Evolutionary conservation across 2,797 vertebrate species (phyloP).

Genomic region (Salmo trutta): DNA sequence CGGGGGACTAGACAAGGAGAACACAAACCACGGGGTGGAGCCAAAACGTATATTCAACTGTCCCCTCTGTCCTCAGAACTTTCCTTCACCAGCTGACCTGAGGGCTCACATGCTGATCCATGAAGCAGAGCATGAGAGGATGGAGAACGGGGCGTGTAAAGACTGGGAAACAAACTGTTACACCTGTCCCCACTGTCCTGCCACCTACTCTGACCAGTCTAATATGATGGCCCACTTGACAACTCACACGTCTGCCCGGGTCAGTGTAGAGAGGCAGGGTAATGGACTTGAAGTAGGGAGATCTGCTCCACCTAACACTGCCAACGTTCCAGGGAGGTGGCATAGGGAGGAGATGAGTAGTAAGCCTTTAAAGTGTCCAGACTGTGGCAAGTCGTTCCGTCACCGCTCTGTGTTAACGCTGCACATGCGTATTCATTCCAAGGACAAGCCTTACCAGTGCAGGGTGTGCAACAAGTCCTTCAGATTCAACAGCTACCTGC

Average conservation of each 20-base stretch:
- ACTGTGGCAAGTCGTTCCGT: slow-evolving; percentile 78
- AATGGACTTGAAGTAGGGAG: slow-evolving; percentile 42
- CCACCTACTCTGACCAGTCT: slow-evolving; percentile 66
- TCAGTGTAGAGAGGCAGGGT: slow-evolving; percentile 55
- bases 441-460: slow-evolving; percentile 80
- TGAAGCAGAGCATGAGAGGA: slow-evolving; percentile 71
- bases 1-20: slow-evolving; percentile 63
- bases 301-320: slow-evolving; percentile 33
- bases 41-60: slow-evolving; percentile 66
- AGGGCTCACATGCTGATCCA: slow-evolving; percentile 79
- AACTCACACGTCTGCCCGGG: slow-evolving; percentile 65
- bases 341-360: slow-evolving; percentile 51
- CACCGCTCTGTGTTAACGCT: slow-evolving; percentile 80
- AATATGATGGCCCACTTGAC: slow-evolving; percentile 68
- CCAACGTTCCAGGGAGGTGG: slow-evolving; percentile 52
- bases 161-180: slow-evolving; percentile 53
- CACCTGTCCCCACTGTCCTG: slow-evolving; percentile 72
- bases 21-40: slow-evolving; percentile 55
- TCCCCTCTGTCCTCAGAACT: slow-evolving; percentile 74
- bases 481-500: slow-evolving; percentile 79
- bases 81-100: slow-evolving; percentile 61
- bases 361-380: slow-evolving; percentile 73
- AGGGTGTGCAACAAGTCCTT: slow-evolving; percentile 80
- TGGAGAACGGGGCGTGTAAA: slow-evolving; percentile 44
- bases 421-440: slow-evolving; percentile 82